These are phyloP conservation scores for Percopsis omiscomaycus DNA, from an alignment of 2,797 vertebrate genomes.

Conservation along the genomic window DNA sequence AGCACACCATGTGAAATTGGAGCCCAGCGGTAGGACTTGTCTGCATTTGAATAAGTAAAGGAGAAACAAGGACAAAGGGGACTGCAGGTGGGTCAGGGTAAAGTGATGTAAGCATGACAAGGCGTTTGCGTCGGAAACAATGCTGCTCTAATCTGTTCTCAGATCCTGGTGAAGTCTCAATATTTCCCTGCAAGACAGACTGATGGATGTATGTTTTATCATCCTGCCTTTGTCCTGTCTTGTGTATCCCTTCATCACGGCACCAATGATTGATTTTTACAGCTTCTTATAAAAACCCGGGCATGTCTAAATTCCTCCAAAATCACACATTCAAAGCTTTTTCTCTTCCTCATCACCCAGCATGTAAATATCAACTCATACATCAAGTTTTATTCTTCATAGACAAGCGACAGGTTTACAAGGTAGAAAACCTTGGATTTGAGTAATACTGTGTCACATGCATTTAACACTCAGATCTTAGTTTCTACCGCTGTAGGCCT, in stretches of 20 bases:
- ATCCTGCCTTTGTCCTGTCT: neutral
- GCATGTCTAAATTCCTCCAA: neutral
- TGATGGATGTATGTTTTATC: neutral
- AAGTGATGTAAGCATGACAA: neutral
- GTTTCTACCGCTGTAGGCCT: neutral
- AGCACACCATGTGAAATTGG: neutral
- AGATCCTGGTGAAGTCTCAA: neutral
- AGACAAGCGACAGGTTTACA: neutral
- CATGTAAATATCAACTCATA: neutral
- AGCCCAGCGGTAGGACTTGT: neutral
- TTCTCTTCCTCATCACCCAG: neutral
- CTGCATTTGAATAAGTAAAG: conserved; percentile 9
- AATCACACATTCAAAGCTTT: neutral
- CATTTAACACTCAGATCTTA: conserved; percentile 3
- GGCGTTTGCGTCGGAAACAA: conserved; percentile 2
- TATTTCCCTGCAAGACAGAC: neutral
- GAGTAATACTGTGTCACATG: neutral
- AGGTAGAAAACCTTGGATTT: neutral
- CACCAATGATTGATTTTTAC: neutral
- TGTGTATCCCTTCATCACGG: neutral
- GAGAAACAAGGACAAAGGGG: neutral
- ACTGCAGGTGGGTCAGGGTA: neutral
- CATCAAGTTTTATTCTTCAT: neutral
- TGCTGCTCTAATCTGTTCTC: neutral
- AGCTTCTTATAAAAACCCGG: neutral